A percentile compares a stretch with the other conserved stretches of the same genome.
Evolutionary conservation across 2,113 vertebrate species (phyloP).

Genomic region (Myiopsitta monachus): DNA sequence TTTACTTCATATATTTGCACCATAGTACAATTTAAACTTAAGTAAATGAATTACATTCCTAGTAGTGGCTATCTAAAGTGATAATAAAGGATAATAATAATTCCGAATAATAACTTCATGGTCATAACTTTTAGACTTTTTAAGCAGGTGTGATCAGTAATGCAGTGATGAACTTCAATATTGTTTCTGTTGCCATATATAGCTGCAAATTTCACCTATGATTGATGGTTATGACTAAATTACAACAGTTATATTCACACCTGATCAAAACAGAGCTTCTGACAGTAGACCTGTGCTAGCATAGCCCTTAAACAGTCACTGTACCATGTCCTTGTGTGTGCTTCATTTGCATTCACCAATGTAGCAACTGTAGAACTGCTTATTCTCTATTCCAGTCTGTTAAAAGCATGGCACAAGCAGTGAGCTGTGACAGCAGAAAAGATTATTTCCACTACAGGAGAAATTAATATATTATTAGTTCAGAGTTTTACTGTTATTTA

Average conservation of each 20-base stretch:
- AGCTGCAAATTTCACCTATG: neutral
- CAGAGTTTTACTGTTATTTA: neutral
- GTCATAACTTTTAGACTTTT: neutral
- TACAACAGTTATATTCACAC: neutral
- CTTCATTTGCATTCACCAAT: neutral
- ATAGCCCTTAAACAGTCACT: neutral
- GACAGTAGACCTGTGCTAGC: neutral
- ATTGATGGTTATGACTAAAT: fast-evolving
- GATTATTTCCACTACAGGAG: neutral
- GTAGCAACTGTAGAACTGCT: neutral
- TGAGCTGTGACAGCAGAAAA: neutral
- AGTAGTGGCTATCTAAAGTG: neutral
- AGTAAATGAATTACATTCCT: neutral
- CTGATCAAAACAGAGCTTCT: neutral
- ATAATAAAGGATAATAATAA: neutral
- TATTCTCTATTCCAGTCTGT: neutral
- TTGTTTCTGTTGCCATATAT: neutral
- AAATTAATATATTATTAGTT: neutral
- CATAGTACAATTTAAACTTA: neutral
- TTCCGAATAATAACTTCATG: neutral
- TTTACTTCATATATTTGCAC: neutral
- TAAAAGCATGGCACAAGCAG: neutral
- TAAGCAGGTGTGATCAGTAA: neutral
- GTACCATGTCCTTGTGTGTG: neutral
- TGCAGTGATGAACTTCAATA: neutral